Evolutionary conservation across 2,113 vertebrate genomes (phyloP).

Genomic region (Chaenocephalus aceratus): DNA sequence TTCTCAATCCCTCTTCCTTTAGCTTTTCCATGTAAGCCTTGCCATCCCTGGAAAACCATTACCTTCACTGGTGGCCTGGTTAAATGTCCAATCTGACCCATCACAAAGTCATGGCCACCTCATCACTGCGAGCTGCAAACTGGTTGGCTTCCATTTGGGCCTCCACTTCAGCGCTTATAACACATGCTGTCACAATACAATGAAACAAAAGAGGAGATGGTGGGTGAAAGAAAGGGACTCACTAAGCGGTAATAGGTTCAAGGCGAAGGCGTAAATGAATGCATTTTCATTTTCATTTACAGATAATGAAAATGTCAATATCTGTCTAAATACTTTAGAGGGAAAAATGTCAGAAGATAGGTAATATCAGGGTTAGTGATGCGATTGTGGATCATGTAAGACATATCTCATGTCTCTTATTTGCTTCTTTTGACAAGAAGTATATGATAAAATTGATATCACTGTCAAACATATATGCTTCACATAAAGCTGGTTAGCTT

Average conservation of each 20-base stretch:
- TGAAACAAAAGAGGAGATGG: constrained; percentile 45
- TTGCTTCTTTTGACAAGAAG: neutral
- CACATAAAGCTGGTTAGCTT: neutral
- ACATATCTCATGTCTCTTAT: neutral
- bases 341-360: neutral
- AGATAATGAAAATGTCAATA: constrained; percentile 29
- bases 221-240: constrained; percentile 17
- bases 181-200: constrained; percentile 43
- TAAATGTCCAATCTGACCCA: constrained; percentile 72
- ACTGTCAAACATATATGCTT: neutral
- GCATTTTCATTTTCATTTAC: constrained; percentile 19
- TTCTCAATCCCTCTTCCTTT: constrained; percentile 47
- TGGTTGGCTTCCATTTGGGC: constrained; percentile 59
- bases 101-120: constrained; percentile 61
- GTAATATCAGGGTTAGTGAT: neutral
- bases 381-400: neutral
- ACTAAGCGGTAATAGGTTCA: constrained; percentile 8
- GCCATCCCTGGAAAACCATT: constrained; percentile 74
- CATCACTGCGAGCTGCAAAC: constrained; percentile 52
- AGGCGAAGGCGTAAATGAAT: neutral
- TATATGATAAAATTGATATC: neutral
- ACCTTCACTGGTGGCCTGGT: constrained; percentile 49
- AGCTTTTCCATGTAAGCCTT: constrained; percentile 55
- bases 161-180: constrained; percentile 39
- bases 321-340: constrained; percentile 10